phyloP scores from a whole-genome alignment of 2,888 invertebrate genomes.

The Melolontha melolontha region DNA sequence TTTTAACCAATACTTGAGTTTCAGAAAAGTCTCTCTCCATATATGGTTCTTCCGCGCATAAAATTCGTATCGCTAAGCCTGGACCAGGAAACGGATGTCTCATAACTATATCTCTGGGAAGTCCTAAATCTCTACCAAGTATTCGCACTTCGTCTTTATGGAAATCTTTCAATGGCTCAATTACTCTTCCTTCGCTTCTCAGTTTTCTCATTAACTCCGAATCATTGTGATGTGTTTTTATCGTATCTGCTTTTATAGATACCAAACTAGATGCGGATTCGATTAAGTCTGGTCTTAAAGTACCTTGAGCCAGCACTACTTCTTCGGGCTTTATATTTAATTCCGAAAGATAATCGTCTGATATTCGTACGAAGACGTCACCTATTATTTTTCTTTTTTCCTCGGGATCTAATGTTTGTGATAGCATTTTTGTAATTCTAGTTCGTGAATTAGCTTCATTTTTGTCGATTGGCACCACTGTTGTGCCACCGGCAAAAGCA shows the following conservation, averaged over 20 bases:
- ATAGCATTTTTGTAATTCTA: conserved; percentile 84
- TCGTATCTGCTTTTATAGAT: conserved; percentile 92
- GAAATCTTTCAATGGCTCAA: conserved; percentile 98
- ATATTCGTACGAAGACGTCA: conserved; percentile 93
- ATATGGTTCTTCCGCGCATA: conserved; percentile 96
- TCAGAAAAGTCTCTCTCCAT: conserved; percentile 96
- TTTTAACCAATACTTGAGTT: conserved; percentile 94
- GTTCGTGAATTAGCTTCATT: conserved; percentile 69
- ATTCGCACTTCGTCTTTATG: conserved; percentile 87
- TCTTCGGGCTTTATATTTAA: conserved; percentile 92
- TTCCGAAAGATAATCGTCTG: conserved; percentile 89
- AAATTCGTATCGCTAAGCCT: conserved; percentile 94
- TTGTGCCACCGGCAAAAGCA: conserved; percentile 84
- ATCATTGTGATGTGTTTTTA: conserved; percentile 99
- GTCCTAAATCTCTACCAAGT: conserved; percentile 89
- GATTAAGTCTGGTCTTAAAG: conserved; percentile 96
- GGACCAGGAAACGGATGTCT: conserved; percentile 99
- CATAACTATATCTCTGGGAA: conserved; percentile 88
- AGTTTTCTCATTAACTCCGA: conserved; percentile 88
- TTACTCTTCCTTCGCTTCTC: conserved; percentile 84
- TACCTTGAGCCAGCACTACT: conserved; percentile 94
- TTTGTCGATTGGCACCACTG: conserved; percentile 75
- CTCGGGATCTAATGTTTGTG: conserved; percentile 91
- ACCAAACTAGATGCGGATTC: conserved; percentile 91
- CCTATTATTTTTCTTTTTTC: conserved; percentile 99